These are phyloP conservation scores for Drosophila pectinifera DNA, from an alignment of 1,140 invertebrate species.

Conservation along the genomic window DNA sequence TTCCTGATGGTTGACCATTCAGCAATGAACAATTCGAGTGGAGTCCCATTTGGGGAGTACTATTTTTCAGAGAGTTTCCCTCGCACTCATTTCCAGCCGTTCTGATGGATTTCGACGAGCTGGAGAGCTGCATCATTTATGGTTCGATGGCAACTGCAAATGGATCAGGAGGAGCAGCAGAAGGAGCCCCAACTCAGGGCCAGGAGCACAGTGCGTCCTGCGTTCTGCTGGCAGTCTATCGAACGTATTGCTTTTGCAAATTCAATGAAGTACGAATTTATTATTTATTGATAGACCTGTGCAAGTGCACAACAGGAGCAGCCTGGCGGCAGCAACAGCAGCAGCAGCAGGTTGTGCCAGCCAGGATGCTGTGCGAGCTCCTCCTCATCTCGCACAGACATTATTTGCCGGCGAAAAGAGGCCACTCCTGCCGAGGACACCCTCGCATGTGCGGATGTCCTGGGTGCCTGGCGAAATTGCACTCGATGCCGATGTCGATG, in stretches of 20 bases:
- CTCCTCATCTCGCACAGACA: too few relatives aligned
- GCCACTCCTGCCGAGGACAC: conserved; percentile 1
- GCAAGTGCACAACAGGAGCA: conserved; percentile 50
- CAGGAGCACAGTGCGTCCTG: conserved; percentile 15
- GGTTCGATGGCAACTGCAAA: conserved; percentile 40
- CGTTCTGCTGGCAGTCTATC: conserved; percentile 45
- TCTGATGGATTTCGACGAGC: conserved; percentile 28
- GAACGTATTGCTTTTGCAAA: conserved; percentile 68
- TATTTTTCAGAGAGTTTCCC: conserved; percentile 31
- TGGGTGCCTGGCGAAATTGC: conserved; percentile 52
- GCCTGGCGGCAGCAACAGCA: background rate
- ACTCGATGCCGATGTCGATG: conserved; percentile 27
- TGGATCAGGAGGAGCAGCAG: conserved; percentile 35
- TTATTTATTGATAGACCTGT: conserved; percentile 81
- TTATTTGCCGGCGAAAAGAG: background rate
- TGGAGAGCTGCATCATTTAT: conserved; percentile 54
- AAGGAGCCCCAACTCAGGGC: conserved; percentile 1
- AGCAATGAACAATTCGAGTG: conserved; percentile 29
- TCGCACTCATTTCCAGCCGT: conserved; percentile 20
- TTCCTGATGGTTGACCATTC: background rate
- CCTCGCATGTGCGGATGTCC: conserved; percentile 8
- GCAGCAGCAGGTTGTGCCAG: conserved; percentile 2
- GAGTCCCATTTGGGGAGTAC: conserved; percentile 22
- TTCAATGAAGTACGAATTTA: conserved; percentile 67
- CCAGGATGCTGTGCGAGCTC: background rate